These are phyloP conservation scores for Drosophila sordidula DNA, from an alignment of 2,888 invertebrate genomes.

Conservation along the genomic window DNA sequence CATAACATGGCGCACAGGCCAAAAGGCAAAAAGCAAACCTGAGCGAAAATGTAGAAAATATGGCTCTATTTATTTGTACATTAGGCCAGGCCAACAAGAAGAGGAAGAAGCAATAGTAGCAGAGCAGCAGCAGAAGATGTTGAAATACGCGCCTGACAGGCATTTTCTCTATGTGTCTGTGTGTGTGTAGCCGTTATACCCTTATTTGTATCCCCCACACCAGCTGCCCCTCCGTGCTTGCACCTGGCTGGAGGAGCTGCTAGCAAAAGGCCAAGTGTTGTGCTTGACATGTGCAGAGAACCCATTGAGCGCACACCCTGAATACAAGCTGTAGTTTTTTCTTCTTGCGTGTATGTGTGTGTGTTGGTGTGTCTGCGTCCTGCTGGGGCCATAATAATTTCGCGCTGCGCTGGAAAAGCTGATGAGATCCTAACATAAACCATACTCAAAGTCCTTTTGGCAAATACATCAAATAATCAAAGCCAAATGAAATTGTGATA, in stretches of 20 bases:
- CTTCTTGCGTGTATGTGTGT: not conserved
- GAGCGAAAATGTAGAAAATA: constrained; percentile 70
- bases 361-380: constrained; percentile 26
- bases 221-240: constrained; percentile 6
- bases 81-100: constrained; percentile 55
- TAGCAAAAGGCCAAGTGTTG: constrained; percentile 77
- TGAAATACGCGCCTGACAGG: constrained; percentile 42
- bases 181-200: constrained; percentile 3
- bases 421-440: constrained; percentile 10
- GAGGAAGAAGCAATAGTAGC: constrained; percentile 5
- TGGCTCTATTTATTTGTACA: constrained; percentile 77
- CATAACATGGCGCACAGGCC: constrained; percentile 63
- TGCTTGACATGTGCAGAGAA: constrained; percentile 68
- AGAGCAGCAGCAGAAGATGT: constrained; percentile 35
- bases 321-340: constrained; percentile 34
- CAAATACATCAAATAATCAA: constrained; percentile 21
- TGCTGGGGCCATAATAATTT: constrained; percentile 65
- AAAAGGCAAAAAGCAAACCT: constrained; percentile 54
- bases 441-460: constrained; percentile 5
- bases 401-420: constrained; percentile 53
- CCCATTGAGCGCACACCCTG: constrained; percentile 45
- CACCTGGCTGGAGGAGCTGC: constrained; percentile 65
- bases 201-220: not conserved
- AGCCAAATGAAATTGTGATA: constrained; percentile 19
- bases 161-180: constrained; percentile 15